A percentile compares a stretch with the other conserved stretches of the same genome.
phyloP scores from a whole-genome alignment of 1,140 invertebrate species.

The Pseudomyrmex sp. region DNA sequence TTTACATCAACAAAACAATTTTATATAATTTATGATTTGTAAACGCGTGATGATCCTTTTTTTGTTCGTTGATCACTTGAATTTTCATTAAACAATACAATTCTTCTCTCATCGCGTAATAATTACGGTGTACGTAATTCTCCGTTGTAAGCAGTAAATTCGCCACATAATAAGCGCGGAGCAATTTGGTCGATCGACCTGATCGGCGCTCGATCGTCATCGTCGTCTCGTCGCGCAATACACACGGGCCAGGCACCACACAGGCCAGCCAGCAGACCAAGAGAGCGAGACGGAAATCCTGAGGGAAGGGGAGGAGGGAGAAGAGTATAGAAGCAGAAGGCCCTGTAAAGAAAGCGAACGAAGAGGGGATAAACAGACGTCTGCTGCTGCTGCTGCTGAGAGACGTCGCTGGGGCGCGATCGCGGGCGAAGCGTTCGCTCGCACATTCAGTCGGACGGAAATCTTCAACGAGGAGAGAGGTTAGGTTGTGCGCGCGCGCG shows the following conservation, averaged over 20 bases:
- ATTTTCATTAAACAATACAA: neutral
- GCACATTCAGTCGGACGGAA: slow-evolving; percentile 59
- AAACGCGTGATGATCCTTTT: neutral
- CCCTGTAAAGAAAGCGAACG: slow-evolving; percentile 19
- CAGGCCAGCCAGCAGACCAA: neutral
- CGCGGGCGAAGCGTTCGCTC: slow-evolving; percentile 23
- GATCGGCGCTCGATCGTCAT: neutral
- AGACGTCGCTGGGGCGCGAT: slow-evolving; percentile 58
- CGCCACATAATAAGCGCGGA: neutral
- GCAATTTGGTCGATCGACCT: neutral
- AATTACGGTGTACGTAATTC: neutral
- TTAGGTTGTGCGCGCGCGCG: too few relatives aligned
- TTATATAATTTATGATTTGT: neutral
- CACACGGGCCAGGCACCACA: neutral
- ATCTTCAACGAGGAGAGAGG: slow-evolving; percentile 20
- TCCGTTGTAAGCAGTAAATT: neutral
- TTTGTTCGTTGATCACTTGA: neutral
- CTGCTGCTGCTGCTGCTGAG: slow-evolving; percentile 21
- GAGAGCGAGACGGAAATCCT: slow-evolving; percentile 10
- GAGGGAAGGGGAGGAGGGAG: neutral
- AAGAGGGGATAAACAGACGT: slow-evolving; percentile 70
- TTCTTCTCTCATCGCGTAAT: neutral
- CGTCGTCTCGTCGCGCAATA: neutral
- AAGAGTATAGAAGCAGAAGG: slow-evolving; percentile 4
- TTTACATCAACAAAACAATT: neutral